A percentile compares a stretch with the other conserved stretches of the same genome.
Evolutionary conservation across 2,797 vertebrate species (phyloP).

Genomic region (Lutjanus argentimaculatus): DNA sequence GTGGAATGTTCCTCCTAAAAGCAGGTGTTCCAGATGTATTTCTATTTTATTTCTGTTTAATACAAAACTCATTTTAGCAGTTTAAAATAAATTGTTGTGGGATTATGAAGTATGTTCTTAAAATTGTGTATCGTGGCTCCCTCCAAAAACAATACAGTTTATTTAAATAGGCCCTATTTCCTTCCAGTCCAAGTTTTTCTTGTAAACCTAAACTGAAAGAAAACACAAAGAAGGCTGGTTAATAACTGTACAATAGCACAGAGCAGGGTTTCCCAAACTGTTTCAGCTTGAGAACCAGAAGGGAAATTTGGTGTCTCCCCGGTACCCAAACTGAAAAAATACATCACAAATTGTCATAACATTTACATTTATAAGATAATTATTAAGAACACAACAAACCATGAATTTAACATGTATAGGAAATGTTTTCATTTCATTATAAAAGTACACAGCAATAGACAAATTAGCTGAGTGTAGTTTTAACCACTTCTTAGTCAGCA

Average conservation of each 20-base stretch:
- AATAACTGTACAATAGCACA: neutral
- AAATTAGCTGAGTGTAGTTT: too few relatives aligned
- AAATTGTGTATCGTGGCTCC: conserved; percentile 10
- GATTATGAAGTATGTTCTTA: conserved; percentile 21
- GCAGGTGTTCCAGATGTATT: conserved; percentile 47
- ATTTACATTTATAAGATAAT: too few relatives aligned
- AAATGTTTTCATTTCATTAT: too few relatives aligned
- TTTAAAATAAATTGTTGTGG: conserved; percentile 9
- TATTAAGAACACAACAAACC: too few relatives aligned
- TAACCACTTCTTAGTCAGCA: too few relatives aligned
- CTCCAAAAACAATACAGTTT: conserved; percentile 48
- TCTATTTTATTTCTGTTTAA: conserved; percentile 41
- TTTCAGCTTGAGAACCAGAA: too few relatives aligned
- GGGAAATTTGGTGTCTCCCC: too few relatives aligned
- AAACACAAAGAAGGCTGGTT: neutral
- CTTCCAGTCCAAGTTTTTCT: conserved; percentile 35
- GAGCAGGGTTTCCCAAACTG: too few relatives aligned
- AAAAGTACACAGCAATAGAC: too few relatives aligned
- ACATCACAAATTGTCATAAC: too few relatives aligned
- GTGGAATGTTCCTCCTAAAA: conserved; percentile 43
- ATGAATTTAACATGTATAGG: too few relatives aligned
- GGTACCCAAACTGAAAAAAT: too few relatives aligned
- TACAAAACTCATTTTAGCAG: conserved; percentile 33
- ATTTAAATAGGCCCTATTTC: conserved; percentile 18
- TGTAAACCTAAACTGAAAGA: conserved; percentile 23